Conservation (phyloP, 2,888 invertebrate genomes). For the Laspeyria flexula region DNA sequence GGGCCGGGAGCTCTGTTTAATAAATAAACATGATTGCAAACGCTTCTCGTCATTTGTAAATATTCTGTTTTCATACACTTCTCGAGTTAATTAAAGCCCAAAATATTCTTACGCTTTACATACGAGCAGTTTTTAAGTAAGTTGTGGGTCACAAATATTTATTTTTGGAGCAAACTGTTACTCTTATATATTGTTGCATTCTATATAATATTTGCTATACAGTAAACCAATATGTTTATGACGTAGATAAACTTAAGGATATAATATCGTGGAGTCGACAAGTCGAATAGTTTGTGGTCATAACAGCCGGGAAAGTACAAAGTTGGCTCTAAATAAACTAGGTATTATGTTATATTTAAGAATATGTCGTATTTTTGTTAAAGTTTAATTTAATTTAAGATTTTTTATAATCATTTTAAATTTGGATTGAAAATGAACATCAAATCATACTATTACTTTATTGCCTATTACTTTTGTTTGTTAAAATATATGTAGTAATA, state of each 20-base stretch:
- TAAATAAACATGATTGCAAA: slow-evolving; percentile 26
- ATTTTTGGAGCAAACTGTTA: slow-evolving; percentile 16
- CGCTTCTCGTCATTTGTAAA: slow-evolving; percentile 15
- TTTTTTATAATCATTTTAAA: too few relatives aligned
- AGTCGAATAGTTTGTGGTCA: slow-evolving; percentile 28
- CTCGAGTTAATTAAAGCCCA: slow-evolving; percentile 14
- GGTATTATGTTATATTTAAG: too few relatives aligned
- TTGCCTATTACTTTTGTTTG: too few relatives aligned
- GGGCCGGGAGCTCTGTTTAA: slow-evolving; percentile 15
- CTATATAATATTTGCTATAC: slow-evolving; percentile 23
- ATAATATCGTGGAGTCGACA: slow-evolving; percentile 31
- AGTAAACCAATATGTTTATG: slow-evolving; percentile 41
- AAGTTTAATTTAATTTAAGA: too few relatives aligned
- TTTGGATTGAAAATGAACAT: too few relatives aligned
- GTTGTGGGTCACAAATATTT: slow-evolving; percentile 11
- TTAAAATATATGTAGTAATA: too few relatives aligned
- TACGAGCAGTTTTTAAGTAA: slow-evolving; percentile 10
- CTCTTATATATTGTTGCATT: slow-evolving; percentile 17
- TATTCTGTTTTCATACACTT: slow-evolving; percentile 7
- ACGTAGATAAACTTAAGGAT: slow-evolving; percentile 32
- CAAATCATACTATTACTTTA: too few relatives aligned
- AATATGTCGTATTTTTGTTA: too few relatives aligned
- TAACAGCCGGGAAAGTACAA: slow-evolving; percentile 14
- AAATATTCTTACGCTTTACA: background rate
- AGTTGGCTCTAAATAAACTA: too few relatives aligned